A percentile compares a stretch with the other conserved stretches of the same genome.
Conservation (phyloP, 2,113 vertebrate species). For the Tachysurus fulvidraco region DNA sequence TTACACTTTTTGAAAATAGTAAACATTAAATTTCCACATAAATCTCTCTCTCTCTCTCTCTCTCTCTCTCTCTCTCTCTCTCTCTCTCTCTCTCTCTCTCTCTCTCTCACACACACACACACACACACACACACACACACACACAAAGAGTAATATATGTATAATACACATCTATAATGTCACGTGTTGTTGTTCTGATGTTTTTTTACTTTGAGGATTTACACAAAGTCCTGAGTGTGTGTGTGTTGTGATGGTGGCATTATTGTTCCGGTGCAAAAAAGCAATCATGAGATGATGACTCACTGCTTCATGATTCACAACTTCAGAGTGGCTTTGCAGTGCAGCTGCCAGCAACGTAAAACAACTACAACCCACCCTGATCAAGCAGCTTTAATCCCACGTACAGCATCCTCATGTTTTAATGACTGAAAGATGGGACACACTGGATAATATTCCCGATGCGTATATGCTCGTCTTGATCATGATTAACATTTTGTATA, state of each 20-base stretch:
- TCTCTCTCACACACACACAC: too few relatives aligned
- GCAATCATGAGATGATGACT: constrained; percentile 47
- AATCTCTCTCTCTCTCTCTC: too few relatives aligned
- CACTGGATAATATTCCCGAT: neutral
- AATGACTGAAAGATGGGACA: neutral
- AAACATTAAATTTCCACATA: too few relatives aligned
- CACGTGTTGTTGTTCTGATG: neutral
- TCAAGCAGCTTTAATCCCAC: neutral
- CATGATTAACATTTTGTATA: neutral
- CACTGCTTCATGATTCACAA: constrained; percentile 58
- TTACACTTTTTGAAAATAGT: too few relatives aligned
- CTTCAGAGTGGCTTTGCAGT: constrained; percentile 18
- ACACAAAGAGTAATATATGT: neutral
- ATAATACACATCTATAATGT: neutral
- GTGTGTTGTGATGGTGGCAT: constrained; percentile 15
- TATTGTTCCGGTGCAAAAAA: constrained; percentile 45
- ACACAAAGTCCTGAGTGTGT: neutral
- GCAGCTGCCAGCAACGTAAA: neutral
- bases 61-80: too few relatives aligned
- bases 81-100: too few relatives aligned
- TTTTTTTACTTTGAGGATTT: too few relatives aligned
- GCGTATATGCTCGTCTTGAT: neutral
- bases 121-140: neutral
- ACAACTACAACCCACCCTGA: neutral
- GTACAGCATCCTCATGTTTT: neutral